Evolutionary conservation across 2,797 vertebrate genomes (phyloP).

Genomic region (Buphagus erythrorhynchus): DNA sequence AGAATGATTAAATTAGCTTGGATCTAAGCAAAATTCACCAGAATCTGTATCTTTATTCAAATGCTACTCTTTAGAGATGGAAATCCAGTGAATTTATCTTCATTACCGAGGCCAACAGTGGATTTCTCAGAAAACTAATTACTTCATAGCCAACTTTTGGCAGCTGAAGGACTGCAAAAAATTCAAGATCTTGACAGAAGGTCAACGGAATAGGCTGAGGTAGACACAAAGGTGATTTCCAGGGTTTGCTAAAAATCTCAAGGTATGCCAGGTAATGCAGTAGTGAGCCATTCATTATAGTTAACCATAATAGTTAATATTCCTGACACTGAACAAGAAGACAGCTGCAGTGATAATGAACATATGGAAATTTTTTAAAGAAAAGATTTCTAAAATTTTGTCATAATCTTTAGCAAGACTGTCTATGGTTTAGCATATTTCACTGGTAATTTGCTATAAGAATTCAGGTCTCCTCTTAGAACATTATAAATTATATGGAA

Average conservation of each 20-base stretch:
- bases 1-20: background rate
- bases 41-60: background rate
- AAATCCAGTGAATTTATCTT: constrained; percentile 10
- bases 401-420: background rate
- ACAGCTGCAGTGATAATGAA: background rate
- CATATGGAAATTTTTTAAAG: background rate
- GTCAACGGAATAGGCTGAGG: background rate
- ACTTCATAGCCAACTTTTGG: background rate
- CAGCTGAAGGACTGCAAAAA: constrained; percentile 6
- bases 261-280: background rate
- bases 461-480: background rate
- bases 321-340: background rate
- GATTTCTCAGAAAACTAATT: constrained; percentile 27
- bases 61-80: background rate
- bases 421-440: background rate
- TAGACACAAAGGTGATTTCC: background rate
- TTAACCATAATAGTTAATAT: background rate
- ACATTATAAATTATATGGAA: background rate
- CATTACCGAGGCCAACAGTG: background rate
- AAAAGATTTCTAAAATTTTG: background rate
- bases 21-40: background rate
- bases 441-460: background rate
- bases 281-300: background rate
- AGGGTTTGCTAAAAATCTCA: background rate
- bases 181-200: background rate